Percentiles rank a stretch among this genome's conserved stretches.
Evolutionary conservation across 2,113 vertebrate genomes (phyloP).

Genomic region (Silurus asotus): DNA sequence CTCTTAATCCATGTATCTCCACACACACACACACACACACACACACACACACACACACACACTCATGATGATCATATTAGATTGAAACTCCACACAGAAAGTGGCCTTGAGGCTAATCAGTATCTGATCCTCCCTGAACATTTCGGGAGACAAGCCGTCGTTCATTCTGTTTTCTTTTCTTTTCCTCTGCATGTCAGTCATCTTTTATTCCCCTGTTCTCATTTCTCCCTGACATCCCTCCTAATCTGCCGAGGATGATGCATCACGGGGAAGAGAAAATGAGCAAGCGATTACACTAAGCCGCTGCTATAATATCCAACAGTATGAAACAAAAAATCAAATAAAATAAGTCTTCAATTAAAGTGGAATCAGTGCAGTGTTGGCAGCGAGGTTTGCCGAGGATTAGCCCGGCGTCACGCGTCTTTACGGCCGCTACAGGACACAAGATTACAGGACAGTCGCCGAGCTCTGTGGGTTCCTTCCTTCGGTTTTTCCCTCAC

Average conservation of each 20-base stretch:
- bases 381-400: constrained; percentile 51
- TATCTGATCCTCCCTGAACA: constrained; percentile 20
- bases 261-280: constrained; percentile 38
- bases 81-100: constrained; percentile 13
- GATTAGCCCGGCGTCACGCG: constrained; percentile 52
- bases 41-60: neutral
- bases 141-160: constrained; percentile 19
- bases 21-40: too few species aligned
- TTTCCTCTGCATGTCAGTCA: neutral
- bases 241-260: constrained; percentile 48
- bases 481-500: neutral
- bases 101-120: constrained; percentile 22
- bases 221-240: constrained; percentile 40
- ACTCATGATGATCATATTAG: constrained; percentile 5
- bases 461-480: neutral
- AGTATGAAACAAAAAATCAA: constrained; percentile 52
- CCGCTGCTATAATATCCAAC: constrained; percentile 39
- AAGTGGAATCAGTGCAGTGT: constrained; percentile 56
- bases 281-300: constrained; percentile 49
- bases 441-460: neutral
- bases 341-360: constrained; percentile 62
- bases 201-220: constrained; percentile 12
- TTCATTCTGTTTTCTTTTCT: constrained; percentile 18
- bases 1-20: constrained; percentile 2
- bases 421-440: neutral